Evolutionary conservation across 37 sponge, comb jelly and placozoan genomes (phyloP), one percentile per base, ranked within the genome.

Genomic region (Haliclona indistincta): DNA sequence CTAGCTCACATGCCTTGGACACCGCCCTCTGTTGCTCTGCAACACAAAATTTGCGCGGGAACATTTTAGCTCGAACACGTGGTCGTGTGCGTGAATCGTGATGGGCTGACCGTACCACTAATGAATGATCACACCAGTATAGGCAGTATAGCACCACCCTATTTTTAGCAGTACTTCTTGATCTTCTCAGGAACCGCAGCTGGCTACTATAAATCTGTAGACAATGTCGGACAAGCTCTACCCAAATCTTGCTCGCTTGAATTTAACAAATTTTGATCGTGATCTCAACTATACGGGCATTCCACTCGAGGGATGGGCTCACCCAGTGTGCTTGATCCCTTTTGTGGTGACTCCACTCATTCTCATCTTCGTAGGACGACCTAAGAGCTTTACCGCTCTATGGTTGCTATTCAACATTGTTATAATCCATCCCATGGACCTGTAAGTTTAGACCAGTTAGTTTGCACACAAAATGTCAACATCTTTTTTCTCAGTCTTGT

Each of bases 401-500:
- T 89, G 86, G 86, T 61, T 45, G 23, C 63, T 89, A 32, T 36
- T 89, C 38, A 89, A 84, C 77, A 54, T 56, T 38, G 35, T 43
- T 36, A 63, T 84, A 70, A 89, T 89, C 30, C 90, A 89, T 32
- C 84, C 84, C 25, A 87, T 75, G 81, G 77, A 81, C 52, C 41
- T 77, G 85, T 81, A 53, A 68, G 77, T 63, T 4, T 65, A 42
- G 36, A 36, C 40, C 67, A 66, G 37, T 26, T 6, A 19, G 5
- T 34, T 66, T 66, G n/a, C n/a, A n/a, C n/a, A n/a, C n/a, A n/a
- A n/a, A n/a, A n/a, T n/a, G n/a, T n/a, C n/a, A n/a, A n/a, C 13
- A 54, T 7, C 64, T 11, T 25, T 35, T 23, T n/a, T 15, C 23
- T n/a, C 61, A 91, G 91, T 1, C 49, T 91, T 32, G 76, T 91